Conservation (phyloP, 2,797 vertebrate genomes). For the Neomorphus geoffroyi region DNA sequence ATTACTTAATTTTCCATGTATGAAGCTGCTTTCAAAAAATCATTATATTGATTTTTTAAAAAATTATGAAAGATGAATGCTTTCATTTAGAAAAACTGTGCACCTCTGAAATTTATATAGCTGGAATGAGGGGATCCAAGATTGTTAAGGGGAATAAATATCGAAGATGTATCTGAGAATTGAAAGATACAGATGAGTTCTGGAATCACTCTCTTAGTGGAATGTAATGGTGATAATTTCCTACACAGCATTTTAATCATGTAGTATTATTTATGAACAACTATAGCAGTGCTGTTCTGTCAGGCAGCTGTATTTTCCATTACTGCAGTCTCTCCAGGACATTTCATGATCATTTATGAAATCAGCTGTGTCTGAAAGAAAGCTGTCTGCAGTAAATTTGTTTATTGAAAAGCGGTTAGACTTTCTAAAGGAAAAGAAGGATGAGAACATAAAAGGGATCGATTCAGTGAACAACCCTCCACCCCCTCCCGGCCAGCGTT, state of each 20-base stretch:
- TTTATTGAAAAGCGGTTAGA: conserved; percentile 77
- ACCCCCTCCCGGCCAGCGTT: conserved; percentile 45
- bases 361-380: conserved; percentile 80
- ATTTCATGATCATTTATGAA: conserved; percentile 83
- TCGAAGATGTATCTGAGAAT: background rate
- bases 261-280: conserved; percentile 77
- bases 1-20: background rate
- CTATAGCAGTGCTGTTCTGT: conserved; percentile 47
- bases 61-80: background rate
- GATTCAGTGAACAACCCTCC: conserved; percentile 14
- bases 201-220: conserved; percentile 14
- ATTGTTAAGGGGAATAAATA: background rate
- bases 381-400: conserved; percentile 78
- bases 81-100: background rate
- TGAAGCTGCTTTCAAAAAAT: background rate
- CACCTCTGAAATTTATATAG: background rate
- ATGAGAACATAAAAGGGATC: conserved; percentile 38
- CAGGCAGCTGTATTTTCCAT: conserved; percentile 73
- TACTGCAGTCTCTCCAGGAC: conserved; percentile 59
- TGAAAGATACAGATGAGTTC: background rate
- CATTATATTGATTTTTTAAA: background rate
- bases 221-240: conserved; percentile 68
- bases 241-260: conserved; percentile 78
- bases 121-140: background rate
- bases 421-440: conserved; percentile 52